These are phyloP conservation scores for Folsomia candida DNA, from an alignment of 2,888 invertebrate genomes.

Conservation along the genomic window DNA sequence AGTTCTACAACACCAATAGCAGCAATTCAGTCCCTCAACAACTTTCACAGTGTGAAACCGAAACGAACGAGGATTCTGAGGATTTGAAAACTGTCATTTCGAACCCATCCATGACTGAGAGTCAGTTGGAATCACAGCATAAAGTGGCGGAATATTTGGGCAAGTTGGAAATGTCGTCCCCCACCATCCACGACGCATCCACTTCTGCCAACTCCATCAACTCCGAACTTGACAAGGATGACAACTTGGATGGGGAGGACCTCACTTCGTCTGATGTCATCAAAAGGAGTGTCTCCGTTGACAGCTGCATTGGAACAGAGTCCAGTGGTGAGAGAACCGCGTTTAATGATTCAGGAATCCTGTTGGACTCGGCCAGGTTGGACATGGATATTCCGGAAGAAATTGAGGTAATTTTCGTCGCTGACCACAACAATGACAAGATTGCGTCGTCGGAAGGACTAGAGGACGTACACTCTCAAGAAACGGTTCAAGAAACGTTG, in stretches of 20 bases:
- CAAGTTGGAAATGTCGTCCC: slow-evolving; percentile 4
- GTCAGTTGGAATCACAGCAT: not conserved
- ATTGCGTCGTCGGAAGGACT: not conserved
- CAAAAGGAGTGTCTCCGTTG: slow-evolving; percentile 33
- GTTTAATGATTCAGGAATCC: slow-evolving; percentile 2
- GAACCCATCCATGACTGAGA: not conserved
- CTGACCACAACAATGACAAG: not conserved
- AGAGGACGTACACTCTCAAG: not conserved
- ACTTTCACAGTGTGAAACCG: not conserved
- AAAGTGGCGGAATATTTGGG: slow-evolving; percentile 24
- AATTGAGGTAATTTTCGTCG: not conserved
- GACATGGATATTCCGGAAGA: not conserved
- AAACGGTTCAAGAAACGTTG: not conserved
- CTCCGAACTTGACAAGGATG: slow-evolving; percentile 1
- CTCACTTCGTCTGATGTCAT: not conserved
- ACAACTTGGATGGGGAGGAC: not conserved
- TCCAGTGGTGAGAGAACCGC: slow-evolving; percentile 39
- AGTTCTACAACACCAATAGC: not conserved
- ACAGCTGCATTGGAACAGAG: slow-evolving; percentile 49
- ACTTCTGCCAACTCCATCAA: not conserved
- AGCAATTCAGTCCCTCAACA: no score
- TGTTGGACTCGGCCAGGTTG: slow-evolving; percentile 15
- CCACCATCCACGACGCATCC: not conserved
- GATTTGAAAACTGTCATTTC: not conserved
- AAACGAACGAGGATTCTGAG: not conserved